Evolutionary conservation across 2,888 invertebrate genomes (phyloP).

Genomic region (Ormyrus nitidulus): DNA sequence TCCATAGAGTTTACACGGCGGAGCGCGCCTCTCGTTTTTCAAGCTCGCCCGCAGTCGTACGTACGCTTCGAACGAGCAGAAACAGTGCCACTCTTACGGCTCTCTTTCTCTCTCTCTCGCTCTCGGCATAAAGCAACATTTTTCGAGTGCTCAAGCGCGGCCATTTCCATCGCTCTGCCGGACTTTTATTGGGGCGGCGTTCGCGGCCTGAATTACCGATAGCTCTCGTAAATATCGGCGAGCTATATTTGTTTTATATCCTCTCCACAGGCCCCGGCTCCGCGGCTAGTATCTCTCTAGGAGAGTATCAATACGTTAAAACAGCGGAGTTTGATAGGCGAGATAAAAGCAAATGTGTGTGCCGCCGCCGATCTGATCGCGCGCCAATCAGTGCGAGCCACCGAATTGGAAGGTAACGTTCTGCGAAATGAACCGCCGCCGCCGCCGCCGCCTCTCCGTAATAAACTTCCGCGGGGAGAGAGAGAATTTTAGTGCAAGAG

Average conservation of each 20-base stretch:
- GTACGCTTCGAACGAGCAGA: no score
- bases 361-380: slow-evolving; percentile 25
- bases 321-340: slow-evolving; percentile 34
- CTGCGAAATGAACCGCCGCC: slow-evolving; percentile 35
- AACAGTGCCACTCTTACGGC: no score
- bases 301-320: slow-evolving; percentile 25
- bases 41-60: no score
- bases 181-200: background rate
- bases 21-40: no score
- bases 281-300: background rate
- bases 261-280: background rate
- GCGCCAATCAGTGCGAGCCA: slow-evolving; percentile 36
- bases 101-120: no score
- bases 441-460: background rate
- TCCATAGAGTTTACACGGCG: no score
- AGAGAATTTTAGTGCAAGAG: no score
- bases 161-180: background rate
- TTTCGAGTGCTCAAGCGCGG: no score
- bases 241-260: background rate
- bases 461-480: slow-evolving; percentile 23
- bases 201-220: slow-evolving; percentile 2
- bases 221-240: slow-evolving; percentile 23
- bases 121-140: no score
- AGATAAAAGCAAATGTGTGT: slow-evolving; percentile 34
- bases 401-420: slow-evolving; percentile 37